Percentiles rank a stretch among this genome's conserved stretches.
These are phyloP conservation scores for Pollimyrus isidori DNA, from an alignment of 2,113 vertebrate species.

Conservation along the genomic window DNA sequence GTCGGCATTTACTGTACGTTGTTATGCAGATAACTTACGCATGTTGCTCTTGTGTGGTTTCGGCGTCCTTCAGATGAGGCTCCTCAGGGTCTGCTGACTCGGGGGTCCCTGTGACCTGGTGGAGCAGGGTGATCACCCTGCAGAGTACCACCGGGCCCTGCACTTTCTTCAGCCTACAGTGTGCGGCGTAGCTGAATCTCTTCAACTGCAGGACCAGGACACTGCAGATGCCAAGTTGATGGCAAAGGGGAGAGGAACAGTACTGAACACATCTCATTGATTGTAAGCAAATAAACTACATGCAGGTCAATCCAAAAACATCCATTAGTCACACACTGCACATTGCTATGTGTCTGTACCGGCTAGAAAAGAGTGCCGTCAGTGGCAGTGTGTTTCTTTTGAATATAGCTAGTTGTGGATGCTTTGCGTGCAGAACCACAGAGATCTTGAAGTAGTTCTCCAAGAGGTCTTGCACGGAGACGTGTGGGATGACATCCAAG, in stretches of 20 bases:
- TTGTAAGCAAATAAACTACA: background rate
- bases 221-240: background rate
- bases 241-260: background rate
- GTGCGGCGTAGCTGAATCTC: background rate
- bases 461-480: background rate
- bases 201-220: background rate
- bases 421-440: background rate
- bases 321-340: background rate
- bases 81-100: background rate
- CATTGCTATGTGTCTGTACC: background rate
- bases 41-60: background rate
- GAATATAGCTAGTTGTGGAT: background rate
- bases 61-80: background rate
- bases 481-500: background rate
- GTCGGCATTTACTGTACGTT: too few species aligned
- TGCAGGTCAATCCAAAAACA: background rate
- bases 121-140: background rate
- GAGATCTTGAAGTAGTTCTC: background rate
- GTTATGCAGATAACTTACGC: too few species aligned
- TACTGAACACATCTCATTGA: background rate
- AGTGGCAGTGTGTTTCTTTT: background rate
- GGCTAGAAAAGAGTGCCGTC: background rate
- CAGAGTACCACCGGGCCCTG: background rate
- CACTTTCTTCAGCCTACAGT: background rate
- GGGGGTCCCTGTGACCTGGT: background rate